Base-by-base conservation (phyloP, 2,888 invertebrate genomes). In the Disparrhopalites patrizii region DNA sequence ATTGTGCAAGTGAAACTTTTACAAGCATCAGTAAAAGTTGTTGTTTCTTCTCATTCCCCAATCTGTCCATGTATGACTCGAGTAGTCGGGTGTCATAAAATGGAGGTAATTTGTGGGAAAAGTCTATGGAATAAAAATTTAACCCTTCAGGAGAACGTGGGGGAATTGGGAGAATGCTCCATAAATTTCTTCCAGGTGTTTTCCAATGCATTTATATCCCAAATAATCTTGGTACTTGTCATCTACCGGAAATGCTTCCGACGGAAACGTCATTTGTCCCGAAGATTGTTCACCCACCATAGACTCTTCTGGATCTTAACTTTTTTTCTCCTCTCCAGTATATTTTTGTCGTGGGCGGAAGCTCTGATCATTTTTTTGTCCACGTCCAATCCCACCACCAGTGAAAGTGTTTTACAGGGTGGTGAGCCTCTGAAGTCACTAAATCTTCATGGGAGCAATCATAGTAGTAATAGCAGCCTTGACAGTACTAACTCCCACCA, bases 271-370 rank as follows among this genome's bases (percentile, higher is more conserved):
- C 57, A 7, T 7, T 10, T 61, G 1, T 50, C 47, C 31, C 57
- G 68, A 10, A 43, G 8, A 30, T 66, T 72, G 58, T 72, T 72
- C 47, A 58, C 38, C 18, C 66, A 68, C 61, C 72, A 72, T 62
- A 55, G 62, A 51, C 61, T 66, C 28, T 40, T 68, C 23, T 72
- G 72, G 72, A 67, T 62, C 43, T 58, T 57, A 3, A 57, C 64
- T 28, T 31, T 65, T 13, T n/a, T 57, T 20, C 28, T 56, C 20
- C 50, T 65, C 23, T n/a, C 58, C 0, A 28, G 50, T 51, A 65
- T 50, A 10, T 47, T 57, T n/a, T 57, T 25, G 8, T 25, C 58
- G 15, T 50, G 51, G 56, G 64, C 64, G 1, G 64, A 65, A 27
- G 33, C 57, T 47, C n/a, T 43, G 4, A 62, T 62, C 10, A 5